These are phyloP conservation scores for Papilio elwesi DNA, from an alignment of 2,888 invertebrate genomes.

Conservation along the genomic window DNA sequence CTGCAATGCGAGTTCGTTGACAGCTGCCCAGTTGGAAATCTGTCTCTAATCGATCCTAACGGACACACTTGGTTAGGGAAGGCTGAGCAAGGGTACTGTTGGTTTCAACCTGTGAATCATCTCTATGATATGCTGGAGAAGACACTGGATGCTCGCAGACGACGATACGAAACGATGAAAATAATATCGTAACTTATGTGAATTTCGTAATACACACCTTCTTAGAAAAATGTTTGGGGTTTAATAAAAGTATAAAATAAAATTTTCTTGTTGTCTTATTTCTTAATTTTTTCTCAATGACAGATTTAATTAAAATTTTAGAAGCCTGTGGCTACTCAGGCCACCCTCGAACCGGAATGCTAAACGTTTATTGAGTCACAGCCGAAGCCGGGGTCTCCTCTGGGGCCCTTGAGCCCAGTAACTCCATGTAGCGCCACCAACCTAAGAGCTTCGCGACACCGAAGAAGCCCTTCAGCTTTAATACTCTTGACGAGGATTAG, in stretches of 20 bases:
- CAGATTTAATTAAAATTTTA: too few relatives aligned
- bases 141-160: conserved; percentile 46
- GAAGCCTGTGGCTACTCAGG: too few relatives aligned
- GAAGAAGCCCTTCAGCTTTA: too few relatives aligned
- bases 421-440: too few relatives aligned
- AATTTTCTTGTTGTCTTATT: background rate
- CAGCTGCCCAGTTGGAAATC: conserved; percentile 76
- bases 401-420: too few relatives aligned
- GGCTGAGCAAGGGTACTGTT: conserved; percentile 68
- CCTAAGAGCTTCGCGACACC: too few relatives aligned
- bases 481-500: too few relatives aligned
- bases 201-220: background rate
- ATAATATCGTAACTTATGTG: background rate
- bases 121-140: conserved; percentile 68
- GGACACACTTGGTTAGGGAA: conserved; percentile 81
- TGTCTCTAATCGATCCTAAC: conserved; percentile 78
- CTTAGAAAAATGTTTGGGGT: background rate
- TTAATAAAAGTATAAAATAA: too few relatives aligned
- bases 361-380: too few relatives aligned
- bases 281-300: background rate
- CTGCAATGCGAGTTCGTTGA: conserved; percentile 76
- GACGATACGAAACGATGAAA: conserved; percentile 1
- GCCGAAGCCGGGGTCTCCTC: too few relatives aligned
- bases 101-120: conserved; percentile 74
- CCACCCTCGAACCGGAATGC: too few relatives aligned